A percentile compares a stretch with the other conserved stretches of the same genome.
Evolutionary conservation across 2,113 vertebrate species (phyloP).

Genomic region (Lophochroa leadbeateri): DNA sequence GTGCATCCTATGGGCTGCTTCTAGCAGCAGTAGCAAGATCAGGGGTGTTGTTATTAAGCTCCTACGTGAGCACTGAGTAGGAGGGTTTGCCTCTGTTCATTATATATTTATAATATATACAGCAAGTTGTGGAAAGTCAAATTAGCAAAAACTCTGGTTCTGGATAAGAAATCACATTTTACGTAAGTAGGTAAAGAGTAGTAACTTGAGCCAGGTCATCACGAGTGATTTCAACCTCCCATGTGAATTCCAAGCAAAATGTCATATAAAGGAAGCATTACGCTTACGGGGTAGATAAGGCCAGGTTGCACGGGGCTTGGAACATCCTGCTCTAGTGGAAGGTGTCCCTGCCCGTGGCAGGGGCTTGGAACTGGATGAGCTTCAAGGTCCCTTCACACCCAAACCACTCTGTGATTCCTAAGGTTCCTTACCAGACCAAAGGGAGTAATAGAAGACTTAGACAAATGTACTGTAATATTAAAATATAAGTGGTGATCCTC

Average conservation of each 20-base stretch:
- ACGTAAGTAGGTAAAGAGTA: background rate
- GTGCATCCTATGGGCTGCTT: background rate
- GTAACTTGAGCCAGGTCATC: background rate
- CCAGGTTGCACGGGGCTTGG: background rate
- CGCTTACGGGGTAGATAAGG: background rate
- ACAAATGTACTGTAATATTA: background rate
- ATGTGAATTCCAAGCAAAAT: background rate
- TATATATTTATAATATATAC: background rate
- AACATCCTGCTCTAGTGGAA: background rate
- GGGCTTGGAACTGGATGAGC: background rate
- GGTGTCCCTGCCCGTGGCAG: background rate
- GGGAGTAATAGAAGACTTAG: background rate
- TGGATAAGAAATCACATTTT: background rate
- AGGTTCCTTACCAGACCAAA: background rate
- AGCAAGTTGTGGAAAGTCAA: background rate
- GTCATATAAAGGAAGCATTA: background rate
- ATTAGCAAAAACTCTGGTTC: background rate
- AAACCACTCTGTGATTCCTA: background rate
- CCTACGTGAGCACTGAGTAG: background rate
- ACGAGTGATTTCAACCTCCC: background rate
- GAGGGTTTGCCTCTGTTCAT: background rate
- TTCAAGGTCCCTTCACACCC: background rate
- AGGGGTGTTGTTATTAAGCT: background rate
- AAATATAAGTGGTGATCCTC: background rate
- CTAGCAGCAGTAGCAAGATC: background rate